Percentiles rank a stretch among this genome's conserved stretches.
Conservation (phyloP, 2,888 invertebrate species). For the Leucania comma region DNA sequence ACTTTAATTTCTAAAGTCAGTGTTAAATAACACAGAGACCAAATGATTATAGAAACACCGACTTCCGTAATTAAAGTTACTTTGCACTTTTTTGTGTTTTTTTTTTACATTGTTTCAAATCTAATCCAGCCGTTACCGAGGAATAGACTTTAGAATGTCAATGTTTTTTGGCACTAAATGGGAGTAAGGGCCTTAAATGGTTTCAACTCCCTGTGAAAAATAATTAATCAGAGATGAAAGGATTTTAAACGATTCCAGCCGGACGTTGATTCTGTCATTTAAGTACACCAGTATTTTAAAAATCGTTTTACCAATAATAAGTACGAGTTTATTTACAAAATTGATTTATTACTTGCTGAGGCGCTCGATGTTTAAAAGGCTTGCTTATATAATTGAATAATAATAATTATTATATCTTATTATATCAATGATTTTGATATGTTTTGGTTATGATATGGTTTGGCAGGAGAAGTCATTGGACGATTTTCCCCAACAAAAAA, state of each 20-base stretch:
- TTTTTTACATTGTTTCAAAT: too few species aligned
- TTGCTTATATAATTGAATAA: slow-evolving; percentile 34
- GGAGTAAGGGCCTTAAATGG: slow-evolving; percentile 49
- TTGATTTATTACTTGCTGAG: slow-evolving; percentile 49
- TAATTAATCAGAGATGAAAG: slow-evolving; percentile 71
- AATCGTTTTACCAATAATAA: slow-evolving; percentile 54
- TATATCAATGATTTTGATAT: slow-evolving; percentile 18
- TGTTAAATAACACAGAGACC: too few species aligned
- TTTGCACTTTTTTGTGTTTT: too few species aligned
- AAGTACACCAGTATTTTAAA: slow-evolving; percentile 59
- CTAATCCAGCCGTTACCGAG: too few species aligned
- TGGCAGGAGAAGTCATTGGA: too few species aligned
- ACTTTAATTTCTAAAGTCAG: too few species aligned
- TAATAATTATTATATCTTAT: slow-evolving; percentile 35
- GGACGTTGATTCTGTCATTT: slow-evolving; percentile 57
- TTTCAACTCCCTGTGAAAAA: slow-evolving; percentile 60
- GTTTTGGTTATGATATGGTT: slow-evolving; percentile 16
- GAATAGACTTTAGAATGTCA: too few species aligned
- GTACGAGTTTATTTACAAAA: slow-evolving; percentile 46
- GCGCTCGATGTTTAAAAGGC: slow-evolving; percentile 32
- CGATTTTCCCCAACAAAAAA: too few species aligned
- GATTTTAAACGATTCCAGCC: slow-evolving; percentile 63
- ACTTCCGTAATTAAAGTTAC: too few species aligned
- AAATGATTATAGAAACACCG: too few species aligned
- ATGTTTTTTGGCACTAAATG: too few species aligned